Evolutionary conservation across 2,797 vertebrate species (phyloP), one percentile per base, ranked within the genome.

Genomic region (Tinamus major): DNA sequence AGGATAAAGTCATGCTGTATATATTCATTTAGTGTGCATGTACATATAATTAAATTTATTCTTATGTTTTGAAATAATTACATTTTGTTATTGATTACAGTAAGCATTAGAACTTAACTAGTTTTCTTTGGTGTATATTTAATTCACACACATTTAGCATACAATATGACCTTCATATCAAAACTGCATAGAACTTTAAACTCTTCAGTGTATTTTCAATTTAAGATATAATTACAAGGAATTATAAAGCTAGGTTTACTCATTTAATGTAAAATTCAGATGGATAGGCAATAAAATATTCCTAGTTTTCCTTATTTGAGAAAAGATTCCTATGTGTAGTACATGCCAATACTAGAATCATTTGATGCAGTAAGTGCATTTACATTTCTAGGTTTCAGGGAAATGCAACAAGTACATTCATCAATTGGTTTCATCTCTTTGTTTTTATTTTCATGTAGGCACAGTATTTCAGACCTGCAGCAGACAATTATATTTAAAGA

Each of bases 371-470:
- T 80, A 80, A 79, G 29, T 39, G 77, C 31, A 49, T 89, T 87
- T 92, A 27, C 84, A 62, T 83, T 79, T 86, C 55, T 61, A 53
- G 31, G 76, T 81, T 96, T 97, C 96, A 96, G 92, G 94, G 84
- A 75, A 92, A 89, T 46, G 4, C 56, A 75, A 62, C 72, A 58
- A 69, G 24, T 8, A 10, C 84, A 90, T 69, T 67, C 46, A 95
- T 67, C 46, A 95, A 95, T 96, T 97, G 87, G 92, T 83, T 92
- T 95, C 95, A 49, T 5, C 13, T 44, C 58, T 92, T 59, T 85
- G 61, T 85, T 92, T 94, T 64, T 78, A 63, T 85, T 91, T 89
- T 90, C 42, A 61, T 12, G 72, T 20, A 83, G 46, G 27, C 39
- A 85, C 58, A 84, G 35, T 82, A 83, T 91, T 95, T 95, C 49